Percentiles rank a stretch among this genome's conserved stretches.
These are phyloP conservation scores for Clarias pachynema DNA, from an alignment of 2,797 vertebrate genomes.

Conservation along the genomic window DNA sequence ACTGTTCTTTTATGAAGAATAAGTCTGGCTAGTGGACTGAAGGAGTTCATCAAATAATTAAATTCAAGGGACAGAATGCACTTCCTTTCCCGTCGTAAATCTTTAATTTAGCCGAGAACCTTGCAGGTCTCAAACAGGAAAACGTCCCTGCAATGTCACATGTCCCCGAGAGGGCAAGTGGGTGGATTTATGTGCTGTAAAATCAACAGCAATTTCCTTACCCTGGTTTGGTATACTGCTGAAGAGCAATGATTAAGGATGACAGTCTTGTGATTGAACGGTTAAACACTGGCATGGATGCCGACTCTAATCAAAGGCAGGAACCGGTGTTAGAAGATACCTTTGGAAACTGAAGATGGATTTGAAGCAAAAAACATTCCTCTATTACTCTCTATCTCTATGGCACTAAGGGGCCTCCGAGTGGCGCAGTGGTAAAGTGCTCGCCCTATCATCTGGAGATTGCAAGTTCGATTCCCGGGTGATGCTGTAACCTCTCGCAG, in stretches of 20 bases:
- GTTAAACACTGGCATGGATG: not conserved
- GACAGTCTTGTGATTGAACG: not conserved
- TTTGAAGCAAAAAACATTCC: not conserved
- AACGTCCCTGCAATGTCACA: not conserved
- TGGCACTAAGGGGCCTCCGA: too few relatives aligned
- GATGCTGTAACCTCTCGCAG: too few relatives aligned
- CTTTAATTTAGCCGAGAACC: conserved; percentile 40
- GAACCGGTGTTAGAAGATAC: not conserved
- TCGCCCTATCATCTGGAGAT: too few relatives aligned
- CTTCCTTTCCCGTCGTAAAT: conserved; percentile 17
- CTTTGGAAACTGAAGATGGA: not conserved
- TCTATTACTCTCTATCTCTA: not conserved
- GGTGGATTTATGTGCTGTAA: conserved; percentile 25
- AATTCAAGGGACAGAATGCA: conserved; percentile 37
- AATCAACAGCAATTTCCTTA: conserved; percentile 3
- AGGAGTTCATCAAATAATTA: conserved; percentile 29
- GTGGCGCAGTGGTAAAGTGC: too few relatives aligned
- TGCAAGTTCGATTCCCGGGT: too few relatives aligned
- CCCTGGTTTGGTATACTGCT: not conserved
- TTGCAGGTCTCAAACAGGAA: conserved; percentile 28
- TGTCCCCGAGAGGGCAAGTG: not conserved
- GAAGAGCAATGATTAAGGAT: conserved; percentile 7
- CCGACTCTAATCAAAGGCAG: not conserved
- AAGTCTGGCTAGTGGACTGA: conserved; percentile 22
- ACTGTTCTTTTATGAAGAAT: conserved; percentile 38